phyloP scores from a whole-genome alignment of 2,888 invertebrate species.

The Frankliniella intonsa region DNA sequence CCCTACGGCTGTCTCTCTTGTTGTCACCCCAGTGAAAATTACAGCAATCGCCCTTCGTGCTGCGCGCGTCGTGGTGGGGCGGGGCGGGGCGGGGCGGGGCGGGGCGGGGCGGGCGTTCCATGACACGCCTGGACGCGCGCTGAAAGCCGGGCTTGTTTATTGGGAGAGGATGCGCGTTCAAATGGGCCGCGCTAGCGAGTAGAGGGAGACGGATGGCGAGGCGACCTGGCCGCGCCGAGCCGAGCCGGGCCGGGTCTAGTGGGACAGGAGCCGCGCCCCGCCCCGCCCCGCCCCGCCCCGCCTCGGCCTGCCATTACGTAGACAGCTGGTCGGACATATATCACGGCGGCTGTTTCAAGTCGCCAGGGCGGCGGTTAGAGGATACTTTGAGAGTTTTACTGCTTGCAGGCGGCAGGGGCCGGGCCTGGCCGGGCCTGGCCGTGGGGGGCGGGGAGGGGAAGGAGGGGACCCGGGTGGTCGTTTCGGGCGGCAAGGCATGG shows the following conservation, averaged over 20 bases:
- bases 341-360: slow-evolving; percentile 22
- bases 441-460: background rate
- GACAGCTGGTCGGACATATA: slow-evolving; percentile 24
- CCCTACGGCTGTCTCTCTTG: background rate
- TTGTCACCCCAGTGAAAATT: too few relatives aligned
- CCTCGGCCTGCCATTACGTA: background rate
- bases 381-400: slow-evolving; percentile 27
- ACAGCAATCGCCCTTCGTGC: background rate
- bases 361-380: slow-evolving; percentile 20
- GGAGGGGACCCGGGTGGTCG: background rate
- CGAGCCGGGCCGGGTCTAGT: background rate
- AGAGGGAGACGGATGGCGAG: background rate
- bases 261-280: background rate
- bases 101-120: background rate
- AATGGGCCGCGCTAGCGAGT: background rate
- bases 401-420: slow-evolving; percentile 11
- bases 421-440: background rate
- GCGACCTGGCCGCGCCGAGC: slow-evolving; percentile 16
- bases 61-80: background rate
- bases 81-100: background rate
- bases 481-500: background rate
- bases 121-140: slow-evolving; percentile 17
- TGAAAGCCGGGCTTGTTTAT: slow-evolving; percentile 2
- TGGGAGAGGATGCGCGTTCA: slow-evolving; percentile 4
- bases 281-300: background rate